Base-by-base conservation (phyloP, 2,113 vertebrate species). In the Eonycteris spelaea region DNA sequence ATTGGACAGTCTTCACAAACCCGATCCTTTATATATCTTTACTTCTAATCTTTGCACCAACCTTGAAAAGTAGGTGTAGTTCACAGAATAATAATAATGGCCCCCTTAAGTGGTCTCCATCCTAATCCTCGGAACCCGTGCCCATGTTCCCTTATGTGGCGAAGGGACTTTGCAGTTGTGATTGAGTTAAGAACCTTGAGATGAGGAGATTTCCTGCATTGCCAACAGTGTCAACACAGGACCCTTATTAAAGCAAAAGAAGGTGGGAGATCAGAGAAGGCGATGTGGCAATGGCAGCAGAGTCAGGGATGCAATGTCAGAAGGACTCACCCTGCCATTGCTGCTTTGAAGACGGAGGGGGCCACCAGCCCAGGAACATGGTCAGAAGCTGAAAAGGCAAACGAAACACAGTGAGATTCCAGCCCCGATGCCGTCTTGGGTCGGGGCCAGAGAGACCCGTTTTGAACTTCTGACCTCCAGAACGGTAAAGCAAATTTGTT, bases 61-160 rank as follows among this genome's bases (percentile, higher is more conserved):
- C 40, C 38, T 90, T 86, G 21, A 26, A 63, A 73, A 67, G 14
- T 15, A 40, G 48, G 8, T 28, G 7, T 18, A 11, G 8, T 61
- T 55, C 65, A 45, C 11, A 40, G 51, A 89, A 84, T 92, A 74
- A 19, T 22, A 57, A 86, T 14, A 59, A 63, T 28, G 24, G 4
- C 0, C 18, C 28, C 21, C 8, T 22, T 2, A 19, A n/a, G 3
- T 18, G 43, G 10, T 51, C 51, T 40, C 9, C 53, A 48, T 30
- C 35, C 26, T 68, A 73, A 63, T 26, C 35, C 40, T 33, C 26
- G 55, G 48, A 70, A 45, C 40, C 6, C 24, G 14, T 48, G 48
- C 11, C 10, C n/a, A 21, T 26, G 30, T 68, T 33, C 33, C n/a
- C 12, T 65, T 79, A 57, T 22, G 5, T 35, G 71, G 35, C 16